Evolutionary conservation across 2,113 vertebrate genomes (phyloP), one percentile per base, ranked within the genome.

Genomic region (Gobio gobio): DNA sequence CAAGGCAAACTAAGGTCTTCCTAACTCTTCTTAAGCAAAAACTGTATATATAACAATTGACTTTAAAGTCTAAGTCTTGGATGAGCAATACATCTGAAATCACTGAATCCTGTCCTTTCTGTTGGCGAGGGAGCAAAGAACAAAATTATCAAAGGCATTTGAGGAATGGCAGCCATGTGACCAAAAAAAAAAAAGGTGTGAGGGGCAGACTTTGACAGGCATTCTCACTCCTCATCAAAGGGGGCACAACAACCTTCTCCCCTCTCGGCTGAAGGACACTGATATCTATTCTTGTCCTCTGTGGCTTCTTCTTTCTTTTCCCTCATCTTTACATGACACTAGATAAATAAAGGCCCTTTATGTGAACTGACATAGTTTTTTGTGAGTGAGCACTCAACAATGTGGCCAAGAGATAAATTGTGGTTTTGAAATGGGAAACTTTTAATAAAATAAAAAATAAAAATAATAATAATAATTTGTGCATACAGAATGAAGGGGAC

Each of bases 61-160:
- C 58, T 66, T 36, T 59, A 61, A 66, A 64, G 8, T 63, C 58
- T 40, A 29, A 74, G 81, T 24, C 54, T 68, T 68, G 78, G 72
- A 82, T 82, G 73, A 75, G 78, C 70, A 75, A 76, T 33, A 76
- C 45, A 86, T 54, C 68, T 86, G 79, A 70, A 85, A 49, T 76
- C 81, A 66, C 59, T 33, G 73, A 54, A 61, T 82, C 59, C 24
- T 82, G 70, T 73, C 70, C 72, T 86, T 76, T 76, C 51, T 61
- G 79, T 54, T 40, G 2, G 47, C 33, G 59, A 72, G 3, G 5
- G 63, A 68, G 73, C 51, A 77, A 72, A 59, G 43, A 78, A 73
- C 51, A 29, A 82, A 73, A 75, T 16, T 40, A 73, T 78, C 63
- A 40, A 66, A 63, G 70, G 33, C 76, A 78, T 78, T 78, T 78